Percentiles rank a stretch among this genome's conserved stretches.
Evolutionary conservation across 2,888 invertebrate species (phyloP).

Genomic region (Chironomus riparius): DNA sequence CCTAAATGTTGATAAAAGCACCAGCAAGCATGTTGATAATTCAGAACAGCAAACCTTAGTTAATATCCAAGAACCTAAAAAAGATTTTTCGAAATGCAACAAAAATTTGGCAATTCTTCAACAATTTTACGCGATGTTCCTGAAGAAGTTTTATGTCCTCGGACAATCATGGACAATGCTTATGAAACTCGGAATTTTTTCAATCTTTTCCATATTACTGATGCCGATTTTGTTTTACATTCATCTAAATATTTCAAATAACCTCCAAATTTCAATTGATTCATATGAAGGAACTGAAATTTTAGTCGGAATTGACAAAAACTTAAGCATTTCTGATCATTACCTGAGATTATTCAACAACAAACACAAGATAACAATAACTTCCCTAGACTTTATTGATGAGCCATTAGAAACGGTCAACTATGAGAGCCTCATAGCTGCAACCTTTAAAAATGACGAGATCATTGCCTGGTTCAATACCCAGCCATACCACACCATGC

Average conservation of each 20-base stretch:
- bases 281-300: background rate
- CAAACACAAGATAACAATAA: background rate
- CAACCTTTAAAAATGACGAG: conserved; percentile 40
- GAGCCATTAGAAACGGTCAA: conserved; percentile 36
- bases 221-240: no score
- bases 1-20: no score
- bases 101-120: no score
- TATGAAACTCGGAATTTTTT: no score
- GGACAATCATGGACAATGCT: no score
- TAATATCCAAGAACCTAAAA: no score
- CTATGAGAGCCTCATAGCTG: conserved; percentile 49
- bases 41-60: no score
- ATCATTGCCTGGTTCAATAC: conserved; percentile 68
- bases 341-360: background rate
- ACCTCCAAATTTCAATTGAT: background rate
- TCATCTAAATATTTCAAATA: background rate
- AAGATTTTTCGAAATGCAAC: no score
- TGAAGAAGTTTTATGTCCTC: no score
- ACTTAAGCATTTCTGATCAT: no score
- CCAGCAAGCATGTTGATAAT: no score
- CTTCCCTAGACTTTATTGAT: background rate
- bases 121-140: no score
- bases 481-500: conserved; percentile 65
- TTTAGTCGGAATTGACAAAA: background rate
- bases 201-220: background rate